phyloP scores from a whole-genome alignment of 2,113 vertebrate species.

The Macrotis lagotis region DNA sequence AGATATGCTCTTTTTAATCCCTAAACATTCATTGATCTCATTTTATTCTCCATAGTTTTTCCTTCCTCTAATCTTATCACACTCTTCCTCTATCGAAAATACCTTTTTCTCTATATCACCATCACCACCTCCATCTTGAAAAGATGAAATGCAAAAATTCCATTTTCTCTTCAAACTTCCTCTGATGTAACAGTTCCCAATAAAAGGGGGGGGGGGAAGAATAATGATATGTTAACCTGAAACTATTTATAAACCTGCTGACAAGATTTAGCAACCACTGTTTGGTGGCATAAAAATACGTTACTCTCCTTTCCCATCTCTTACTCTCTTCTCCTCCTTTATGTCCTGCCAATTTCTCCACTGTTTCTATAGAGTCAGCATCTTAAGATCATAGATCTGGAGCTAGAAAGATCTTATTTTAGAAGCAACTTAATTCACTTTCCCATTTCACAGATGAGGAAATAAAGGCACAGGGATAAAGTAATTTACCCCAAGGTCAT shows the following conservation, averaged over 20 bases:
- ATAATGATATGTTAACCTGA: slow-evolving; percentile 34
- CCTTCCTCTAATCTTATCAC: too few relatives aligned
- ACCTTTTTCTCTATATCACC: too few relatives aligned
- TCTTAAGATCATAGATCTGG: neutral
- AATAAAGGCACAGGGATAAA: neutral
- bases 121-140: too few relatives aligned
- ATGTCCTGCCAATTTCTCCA: neutral
- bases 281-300: slow-evolving; percentile 14
- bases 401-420: neutral
- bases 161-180: too few relatives aligned
- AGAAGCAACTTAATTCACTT: neutral
- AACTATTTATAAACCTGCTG: neutral
- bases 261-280: slow-evolving; percentile 15
- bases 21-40: too few relatives aligned
- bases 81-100: too few relatives aligned
- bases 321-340: neutral
- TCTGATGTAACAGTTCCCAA: too few relatives aligned
- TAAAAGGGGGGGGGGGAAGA: too few relatives aligned
- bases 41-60: too few relatives aligned
- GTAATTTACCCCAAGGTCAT: neutral
- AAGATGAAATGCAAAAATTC: too few relatives aligned
- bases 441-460: neutral
- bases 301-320: neutral
- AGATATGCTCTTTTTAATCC: too few relatives aligned
- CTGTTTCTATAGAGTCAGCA: neutral